Evolutionary conservation across 2,113 vertebrate species (phyloP), one percentile per base, ranked within the genome.

Genomic region (Gavialis gangeticus): DNA sequence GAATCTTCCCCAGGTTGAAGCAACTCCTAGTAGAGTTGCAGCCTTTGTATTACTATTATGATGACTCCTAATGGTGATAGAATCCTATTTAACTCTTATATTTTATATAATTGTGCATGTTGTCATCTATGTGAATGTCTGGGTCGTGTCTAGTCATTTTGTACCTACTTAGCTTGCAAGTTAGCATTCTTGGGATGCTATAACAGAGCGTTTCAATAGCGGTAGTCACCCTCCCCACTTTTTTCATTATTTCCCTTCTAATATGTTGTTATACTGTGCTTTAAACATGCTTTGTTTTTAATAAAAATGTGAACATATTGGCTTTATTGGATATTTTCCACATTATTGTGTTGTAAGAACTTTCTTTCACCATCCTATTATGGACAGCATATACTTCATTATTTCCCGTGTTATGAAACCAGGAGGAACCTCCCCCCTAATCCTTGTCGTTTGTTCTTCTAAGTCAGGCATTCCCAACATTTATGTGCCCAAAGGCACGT

Each of bases 271-370:
- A 79, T 34, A 17, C 1, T 18, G 67, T 82, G 11, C 30, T 69
- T 21, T 1, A 3, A 89, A 30, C 25, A 58, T n/a, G 1, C 21
- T 75, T 90, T 78, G 1, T 62, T 3, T 30, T 79, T 25, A 34
- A 12, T 37, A 34, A 34, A 71, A 37, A 37, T 30, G 10, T 58
- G 34, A 87, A 13, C 10, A 9, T 28, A 58, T 59, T 60, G 76
- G 19, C 34, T 91, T 79, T 62, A 4, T 83, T 27, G 21, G 1
- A 4, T 59, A 11, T 19, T 6, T 6, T 3, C 1, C 0, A n/a
- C 62, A 12, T 2, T 59, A 46, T 46, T 46, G 46, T 46, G 46
- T 46, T 46, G 46, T 46, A 46, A 46, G 46, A 46, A 46, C 46
- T 46, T 46, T 46, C 46, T 46, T 46, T 46, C 46, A 9, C 46